phyloP scores from a whole-genome alignment of 2,888 invertebrate species.

The Netelia fuscicornis region DNA sequence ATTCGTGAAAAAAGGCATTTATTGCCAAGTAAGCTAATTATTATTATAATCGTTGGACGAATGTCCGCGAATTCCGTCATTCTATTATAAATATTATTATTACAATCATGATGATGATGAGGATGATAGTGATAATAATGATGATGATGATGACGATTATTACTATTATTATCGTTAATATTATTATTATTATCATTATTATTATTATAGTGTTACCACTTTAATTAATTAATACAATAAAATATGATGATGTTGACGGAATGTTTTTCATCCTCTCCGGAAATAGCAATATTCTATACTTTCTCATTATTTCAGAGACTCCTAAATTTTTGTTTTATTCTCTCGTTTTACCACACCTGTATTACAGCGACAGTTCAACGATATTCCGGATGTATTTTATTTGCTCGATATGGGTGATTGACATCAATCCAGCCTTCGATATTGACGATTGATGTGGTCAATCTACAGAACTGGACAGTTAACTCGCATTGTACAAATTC shows the following conservation, averaged over 20 bases:
- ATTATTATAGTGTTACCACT: slow-evolving; percentile 79
- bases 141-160: slow-evolving; percentile 72
- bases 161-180: slow-evolving; percentile 47
- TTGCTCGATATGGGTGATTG: neutral
- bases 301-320: neutral
- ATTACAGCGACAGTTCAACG: too few relatives aligned
- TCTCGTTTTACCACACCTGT: neutral
- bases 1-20: slow-evolving; percentile 11
- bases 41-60: slow-evolving; percentile 38
- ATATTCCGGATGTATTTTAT: neutral
- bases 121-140: slow-evolving; percentile 33
- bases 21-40: slow-evolving; percentile 29
- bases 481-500: too few relatives aligned
- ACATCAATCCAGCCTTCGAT: neutral
- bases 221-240: slow-evolving; percentile 80
- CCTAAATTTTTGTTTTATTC: neutral
- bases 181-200: slow-evolving; percentile 44
- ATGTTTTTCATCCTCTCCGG: neutral
- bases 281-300: neutral
- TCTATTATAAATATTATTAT: slow-evolving; percentile 55
- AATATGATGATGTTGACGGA: slow-evolving; percentile 75
- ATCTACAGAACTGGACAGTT: neutral
- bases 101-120: slow-evolving; percentile 45
- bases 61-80: slow-evolving; percentile 44
- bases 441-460: neutral